Conservation (phyloP, 1,140 invertebrate species). For the Lasioglossum baleicum region DNA sequence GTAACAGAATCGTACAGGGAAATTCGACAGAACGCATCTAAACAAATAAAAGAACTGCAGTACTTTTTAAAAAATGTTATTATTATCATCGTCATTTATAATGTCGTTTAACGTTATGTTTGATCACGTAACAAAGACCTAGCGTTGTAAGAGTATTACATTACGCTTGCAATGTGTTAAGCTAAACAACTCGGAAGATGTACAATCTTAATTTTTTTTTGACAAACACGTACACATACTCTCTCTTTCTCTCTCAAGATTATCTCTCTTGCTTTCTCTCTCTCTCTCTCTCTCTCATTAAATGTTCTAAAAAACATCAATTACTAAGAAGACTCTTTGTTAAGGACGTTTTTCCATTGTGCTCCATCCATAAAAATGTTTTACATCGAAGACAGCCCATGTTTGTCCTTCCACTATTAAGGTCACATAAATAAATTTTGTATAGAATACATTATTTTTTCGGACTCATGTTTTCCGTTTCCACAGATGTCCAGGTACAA, state of each 20-base stretch:
- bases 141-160: constrained; percentile 31
- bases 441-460: constrained; percentile 26
- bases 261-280: neutral
- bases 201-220: neutral
- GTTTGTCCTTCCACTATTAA: constrained; percentile 26
- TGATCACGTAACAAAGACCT: constrained; percentile 15
- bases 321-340: constrained; percentile 27
- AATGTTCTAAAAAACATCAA: neutral
- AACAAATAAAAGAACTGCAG: constrained; percentile 4
- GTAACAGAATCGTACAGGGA: neutral
- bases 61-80: constrained; percentile 33
- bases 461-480: neutral
- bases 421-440: constrained; percentile 48
- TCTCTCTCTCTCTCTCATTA: constrained; percentile 4
- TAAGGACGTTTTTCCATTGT: constrained; percentile 29
- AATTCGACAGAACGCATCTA: neutral
- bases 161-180: constrained; percentile 28
- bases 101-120: constrained; percentile 9
- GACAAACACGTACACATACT: constrained; percentile 15
- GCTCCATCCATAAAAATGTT: constrained; percentile 47
- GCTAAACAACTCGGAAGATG: constrained; percentile 16
- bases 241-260: no score
- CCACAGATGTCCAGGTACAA: neutral
- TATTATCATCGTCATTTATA: constrained; percentile 17
- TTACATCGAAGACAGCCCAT: constrained; percentile 14